A percentile compares a stretch with the other conserved stretches of the same genome.
Evolutionary conservation across 92 coral and sea anemone species (phyloP).

Genomic region (Metridium senile): DNA sequence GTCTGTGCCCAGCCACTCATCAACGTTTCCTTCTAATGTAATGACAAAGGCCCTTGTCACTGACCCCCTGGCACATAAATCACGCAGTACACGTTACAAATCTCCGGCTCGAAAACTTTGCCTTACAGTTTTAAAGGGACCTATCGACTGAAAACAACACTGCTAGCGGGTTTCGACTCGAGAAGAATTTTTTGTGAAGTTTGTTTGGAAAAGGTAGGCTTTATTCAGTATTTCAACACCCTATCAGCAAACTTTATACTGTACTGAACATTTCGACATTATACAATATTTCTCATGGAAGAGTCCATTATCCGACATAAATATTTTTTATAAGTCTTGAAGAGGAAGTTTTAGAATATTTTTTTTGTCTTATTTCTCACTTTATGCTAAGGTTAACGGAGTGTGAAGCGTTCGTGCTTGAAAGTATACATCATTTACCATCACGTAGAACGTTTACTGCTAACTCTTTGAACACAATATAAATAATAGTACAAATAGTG

Average conservation of each 20-base stretch:
- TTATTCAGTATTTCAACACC: background rate
- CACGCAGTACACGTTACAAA: constrained; percentile 34
- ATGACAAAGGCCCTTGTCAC: constrained; percentile 43
- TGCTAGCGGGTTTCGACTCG: background rate
- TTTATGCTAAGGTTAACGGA: too few species aligned
- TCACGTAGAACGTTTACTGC: background rate
- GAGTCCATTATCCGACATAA: background rate
- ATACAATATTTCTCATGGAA: background rate
- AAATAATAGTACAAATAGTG: background rate
- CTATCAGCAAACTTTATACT: background rate
- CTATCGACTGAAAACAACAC: constrained; percentile 1
- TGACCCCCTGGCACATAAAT: constrained; percentile 32
- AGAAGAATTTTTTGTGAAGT: constrained; percentile 5
- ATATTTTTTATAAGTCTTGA: too few species aligned
- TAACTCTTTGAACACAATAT: background rate
- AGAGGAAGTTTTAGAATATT: too few species aligned
- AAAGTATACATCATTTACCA: too few species aligned
- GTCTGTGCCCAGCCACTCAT: constrained; percentile 25
- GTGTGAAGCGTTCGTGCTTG: too few species aligned
- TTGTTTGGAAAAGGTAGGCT: constrained; percentile 11
- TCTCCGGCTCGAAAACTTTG: constrained; percentile 14
- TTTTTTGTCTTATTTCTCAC: too few species aligned
- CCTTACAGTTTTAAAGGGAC: constrained; percentile 24
- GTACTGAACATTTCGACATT: background rate
- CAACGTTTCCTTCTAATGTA: constrained; percentile 28